These are phyloP conservation scores for Menura novaehollandiae DNA, from an alignment of 2,113 vertebrate species.

Conservation along the genomic window DNA sequence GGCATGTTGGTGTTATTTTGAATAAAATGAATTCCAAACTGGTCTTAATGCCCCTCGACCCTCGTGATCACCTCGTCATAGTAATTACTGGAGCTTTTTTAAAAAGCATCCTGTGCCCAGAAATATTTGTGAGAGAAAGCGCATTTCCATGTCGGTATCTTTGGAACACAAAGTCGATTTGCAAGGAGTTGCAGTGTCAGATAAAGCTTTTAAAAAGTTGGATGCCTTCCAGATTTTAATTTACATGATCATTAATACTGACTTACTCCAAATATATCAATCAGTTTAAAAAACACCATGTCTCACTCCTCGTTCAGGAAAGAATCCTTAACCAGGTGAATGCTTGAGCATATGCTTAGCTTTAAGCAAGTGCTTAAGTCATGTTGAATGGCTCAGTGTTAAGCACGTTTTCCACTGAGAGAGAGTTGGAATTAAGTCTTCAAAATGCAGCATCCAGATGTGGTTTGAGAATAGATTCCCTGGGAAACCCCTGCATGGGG, in stretches of 20 bases:
- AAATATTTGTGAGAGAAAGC: neutral
- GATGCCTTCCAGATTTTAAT: conserved; percentile 57
- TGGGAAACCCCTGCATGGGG: neutral
- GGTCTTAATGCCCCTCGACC: neutral
- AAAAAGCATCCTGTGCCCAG: neutral
- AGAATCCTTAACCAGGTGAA: conserved; percentile 43
- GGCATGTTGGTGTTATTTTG: neutral
- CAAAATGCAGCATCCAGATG: neutral
- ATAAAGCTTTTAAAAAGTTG: conserved; percentile 58
- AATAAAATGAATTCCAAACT: neutral
- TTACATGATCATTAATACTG: conserved; percentile 56
- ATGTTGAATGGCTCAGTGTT: neutral
- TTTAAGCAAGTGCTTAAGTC: neutral
- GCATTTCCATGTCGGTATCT: neutral
- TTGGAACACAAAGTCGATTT: conserved; percentile 29
- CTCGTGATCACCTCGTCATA: neutral
- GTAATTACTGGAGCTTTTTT: neutral
- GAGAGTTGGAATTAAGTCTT: neutral
- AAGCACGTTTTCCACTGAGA: neutral
- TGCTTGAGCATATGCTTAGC: neutral
- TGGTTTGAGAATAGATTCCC: neutral
- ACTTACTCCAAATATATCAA: conserved; percentile 59
- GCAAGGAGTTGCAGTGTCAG: conserved; percentile 10
- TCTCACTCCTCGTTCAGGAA: neutral
- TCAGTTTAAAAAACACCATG: conserved; percentile 47